phyloP scores from a whole-genome alignment of 2,888 invertebrate species.

The Hydrotaea diabolus region DNA sequence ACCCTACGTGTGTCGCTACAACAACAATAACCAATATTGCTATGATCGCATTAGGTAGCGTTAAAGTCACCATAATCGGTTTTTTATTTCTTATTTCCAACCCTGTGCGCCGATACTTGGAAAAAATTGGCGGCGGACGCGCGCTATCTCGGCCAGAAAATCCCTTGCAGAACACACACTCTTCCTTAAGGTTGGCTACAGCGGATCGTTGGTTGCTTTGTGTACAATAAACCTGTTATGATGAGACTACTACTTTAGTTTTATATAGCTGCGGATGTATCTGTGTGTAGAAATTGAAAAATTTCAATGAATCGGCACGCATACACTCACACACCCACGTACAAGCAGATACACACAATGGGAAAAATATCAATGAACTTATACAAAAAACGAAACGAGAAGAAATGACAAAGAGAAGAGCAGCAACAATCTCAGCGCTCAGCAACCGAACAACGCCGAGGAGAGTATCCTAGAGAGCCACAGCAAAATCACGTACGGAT shows the following conservation, averaged over 20 bases:
- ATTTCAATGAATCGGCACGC: slow-evolving; percentile 76
- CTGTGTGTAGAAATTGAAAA: slow-evolving; percentile 28
- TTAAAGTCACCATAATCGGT: too few relatives aligned
- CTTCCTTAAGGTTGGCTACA: neutral
- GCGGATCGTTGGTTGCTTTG: neutral
- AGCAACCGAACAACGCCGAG: neutral
- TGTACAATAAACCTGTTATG: slow-evolving; percentile 34
- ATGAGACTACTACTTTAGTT: slow-evolving; percentile 28
- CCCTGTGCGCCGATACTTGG: too few relatives aligned
- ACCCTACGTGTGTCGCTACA: too few relatives aligned
- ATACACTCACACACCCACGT: slow-evolving; percentile 68
- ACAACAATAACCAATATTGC: too few relatives aligned
- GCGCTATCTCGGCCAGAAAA: too few relatives aligned
- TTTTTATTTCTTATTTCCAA: too few relatives aligned
- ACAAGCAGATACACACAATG: slow-evolving; percentile 71
- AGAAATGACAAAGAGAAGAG: slow-evolving; percentile 26
- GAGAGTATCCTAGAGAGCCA: neutral
- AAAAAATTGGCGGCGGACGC: too few relatives aligned
- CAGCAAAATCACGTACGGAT: slow-evolving; percentile 21
- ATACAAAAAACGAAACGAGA: slow-evolving; percentile 70
- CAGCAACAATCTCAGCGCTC: neutral
- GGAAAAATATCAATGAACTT: slow-evolving; percentile 79
- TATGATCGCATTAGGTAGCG: too few relatives aligned
- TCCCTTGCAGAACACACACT: neutral
- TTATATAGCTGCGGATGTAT: neutral